Evolutionary conservation across 2,113 vertebrate genomes (phyloP).

Genomic region (Semicossyphus pulcher): DNA sequence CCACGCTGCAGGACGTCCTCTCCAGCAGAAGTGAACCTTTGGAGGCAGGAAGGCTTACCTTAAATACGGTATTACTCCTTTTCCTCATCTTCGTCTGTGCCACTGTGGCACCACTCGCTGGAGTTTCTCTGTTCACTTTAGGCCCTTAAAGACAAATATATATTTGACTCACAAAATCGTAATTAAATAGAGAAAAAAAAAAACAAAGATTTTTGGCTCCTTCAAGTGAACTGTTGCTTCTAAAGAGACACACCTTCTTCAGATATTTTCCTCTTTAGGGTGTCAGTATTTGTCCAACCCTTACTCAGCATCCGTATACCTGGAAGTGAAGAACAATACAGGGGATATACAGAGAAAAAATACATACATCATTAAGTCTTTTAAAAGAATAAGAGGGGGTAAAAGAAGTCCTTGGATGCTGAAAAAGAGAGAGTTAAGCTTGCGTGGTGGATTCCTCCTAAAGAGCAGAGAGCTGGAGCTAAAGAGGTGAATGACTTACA

Average conservation of each 20-base stretch:
- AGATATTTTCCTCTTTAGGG: conserved; percentile 2
- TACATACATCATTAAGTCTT: background rate
- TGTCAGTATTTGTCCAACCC: background rate
- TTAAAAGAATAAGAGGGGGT: too few relatives aligned
- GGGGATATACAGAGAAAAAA: conserved; percentile 14
- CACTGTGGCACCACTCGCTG: background rate
- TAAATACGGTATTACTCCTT: conserved; percentile 62
- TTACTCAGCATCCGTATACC: conserved; percentile 62
- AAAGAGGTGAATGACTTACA: conserved; percentile 22
- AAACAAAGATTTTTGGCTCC: background rate
- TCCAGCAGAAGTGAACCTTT: conserved; percentile 64
- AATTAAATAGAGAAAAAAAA: background rate
- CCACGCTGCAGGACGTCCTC: conserved; percentile 62
- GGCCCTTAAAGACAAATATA: conserved; percentile 43
- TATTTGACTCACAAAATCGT: background rate
- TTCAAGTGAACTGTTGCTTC: background rate
- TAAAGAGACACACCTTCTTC: conserved; percentile 46
- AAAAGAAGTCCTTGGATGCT: background rate
- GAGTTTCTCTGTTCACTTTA: background rate
- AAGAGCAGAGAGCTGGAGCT: conserved; percentile 22
- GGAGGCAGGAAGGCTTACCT: conserved; percentile 70
- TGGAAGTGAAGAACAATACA: conserved; percentile 29
- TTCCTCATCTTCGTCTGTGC: background rate
- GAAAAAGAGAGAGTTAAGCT: background rate
- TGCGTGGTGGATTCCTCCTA: background rate